These are phyloP conservation scores for Cromileptes altivelis DNA, from an alignment of 2,113 vertebrate species.

Conservation along the genomic window DNA sequence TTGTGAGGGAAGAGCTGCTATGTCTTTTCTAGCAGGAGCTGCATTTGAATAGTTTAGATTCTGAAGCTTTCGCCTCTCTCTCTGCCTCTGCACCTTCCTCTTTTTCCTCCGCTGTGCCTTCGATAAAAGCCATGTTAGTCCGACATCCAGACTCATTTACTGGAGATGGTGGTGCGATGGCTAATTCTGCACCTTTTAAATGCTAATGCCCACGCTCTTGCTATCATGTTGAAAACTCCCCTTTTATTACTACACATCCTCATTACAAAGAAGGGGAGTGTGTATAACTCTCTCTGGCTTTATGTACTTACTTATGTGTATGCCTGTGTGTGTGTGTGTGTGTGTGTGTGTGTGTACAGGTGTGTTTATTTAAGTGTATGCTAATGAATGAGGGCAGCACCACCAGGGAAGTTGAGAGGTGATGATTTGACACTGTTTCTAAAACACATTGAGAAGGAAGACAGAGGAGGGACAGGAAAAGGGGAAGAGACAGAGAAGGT, in stretches of 20 bases:
- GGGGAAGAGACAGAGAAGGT: neutral
- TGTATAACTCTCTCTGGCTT: slow-evolving; percentile 7
- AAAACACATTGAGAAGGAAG: slow-evolving; percentile 21
- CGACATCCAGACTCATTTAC: slow-evolving; percentile 63
- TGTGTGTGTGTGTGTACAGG: slow-evolving; percentile 6
- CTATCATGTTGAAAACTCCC: slow-evolving; percentile 59
- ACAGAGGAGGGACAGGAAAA: neutral
- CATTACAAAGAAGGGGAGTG: slow-evolving; percentile 60
- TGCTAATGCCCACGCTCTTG: slow-evolving; percentile 65
- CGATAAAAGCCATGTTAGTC: slow-evolving; percentile 51
- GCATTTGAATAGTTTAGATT: slow-evolving; percentile 51
- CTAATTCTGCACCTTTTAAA: slow-evolving; percentile 74
- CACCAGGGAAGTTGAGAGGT: slow-evolving; percentile 82
- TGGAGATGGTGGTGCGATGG: slow-evolving; percentile 56
- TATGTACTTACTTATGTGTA: neutral
- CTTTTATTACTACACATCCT: slow-evolving; percentile 72
- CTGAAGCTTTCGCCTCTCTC: slow-evolving; percentile 5
- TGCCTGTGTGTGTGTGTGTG: slow-evolving; percentile 23
- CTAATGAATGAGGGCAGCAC: slow-evolving; percentile 66
- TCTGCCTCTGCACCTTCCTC: slow-evolving; percentile 3
- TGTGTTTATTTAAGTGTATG: slow-evolving; percentile 9
- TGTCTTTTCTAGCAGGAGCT: slow-evolving; percentile 24
- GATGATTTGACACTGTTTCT: slow-evolving; percentile 49
- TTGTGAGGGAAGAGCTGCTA: slow-evolving; percentile 33
- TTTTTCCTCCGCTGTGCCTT: slow-evolving; percentile 33